A percentile compares a stretch with the other conserved stretches of the same genome.
phyloP scores from a whole-genome alignment of 2,113 vertebrate species.

The Eolophus roseicapilla region DNA sequence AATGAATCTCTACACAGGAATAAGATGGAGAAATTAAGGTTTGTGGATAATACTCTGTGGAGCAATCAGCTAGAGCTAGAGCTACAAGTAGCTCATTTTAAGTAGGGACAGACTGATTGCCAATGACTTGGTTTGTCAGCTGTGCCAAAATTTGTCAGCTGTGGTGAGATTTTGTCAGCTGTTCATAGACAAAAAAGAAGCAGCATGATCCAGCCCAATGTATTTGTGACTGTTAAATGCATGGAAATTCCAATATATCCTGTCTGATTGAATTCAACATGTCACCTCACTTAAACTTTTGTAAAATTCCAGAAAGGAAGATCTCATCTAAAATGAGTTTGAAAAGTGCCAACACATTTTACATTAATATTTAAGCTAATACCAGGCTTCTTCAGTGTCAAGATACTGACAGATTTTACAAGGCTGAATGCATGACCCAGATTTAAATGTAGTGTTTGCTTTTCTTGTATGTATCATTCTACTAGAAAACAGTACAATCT shows the following conservation, averaged over 20 bases:
- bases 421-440: neutral
- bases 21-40: neutral
- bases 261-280: neutral
- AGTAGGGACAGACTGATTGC: neutral
- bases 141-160: slow-evolving; percentile 9
- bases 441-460: neutral
- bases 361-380: neutral
- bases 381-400: neutral
- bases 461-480: neutral
- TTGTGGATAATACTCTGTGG: neutral
- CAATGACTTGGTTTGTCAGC: neutral
- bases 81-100: neutral
- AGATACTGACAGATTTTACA: neutral
- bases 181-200: neutral
- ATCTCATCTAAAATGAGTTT: neutral
- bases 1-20: rapidly evolving
- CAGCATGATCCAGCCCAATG: neutral
- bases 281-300: neutral
- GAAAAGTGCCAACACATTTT: neutral
- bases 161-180: slow-evolving; percentile 14
- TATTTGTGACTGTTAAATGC: neutral
- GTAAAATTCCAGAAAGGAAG: neutral
- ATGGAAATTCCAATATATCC: neutral
- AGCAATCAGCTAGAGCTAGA: neutral
- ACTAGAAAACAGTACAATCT: neutral